Evolutionary conservation across 2,797 vertebrate species (phyloP).

Genomic region (Alosa sapidissima): DNA sequence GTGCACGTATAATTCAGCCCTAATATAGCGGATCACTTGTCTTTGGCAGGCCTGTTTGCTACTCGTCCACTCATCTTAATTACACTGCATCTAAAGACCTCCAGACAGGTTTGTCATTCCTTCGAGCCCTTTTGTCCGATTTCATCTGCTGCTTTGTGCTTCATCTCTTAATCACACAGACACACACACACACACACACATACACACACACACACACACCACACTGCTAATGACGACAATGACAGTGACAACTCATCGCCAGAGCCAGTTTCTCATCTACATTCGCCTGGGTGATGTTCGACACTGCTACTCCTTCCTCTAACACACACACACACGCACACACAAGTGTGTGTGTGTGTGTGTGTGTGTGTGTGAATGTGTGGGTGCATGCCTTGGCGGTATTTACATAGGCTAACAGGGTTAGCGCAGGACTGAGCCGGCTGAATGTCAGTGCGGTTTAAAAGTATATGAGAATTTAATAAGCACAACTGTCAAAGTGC

Average conservation of each 20-base stretch:
- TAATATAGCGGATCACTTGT: background rate
- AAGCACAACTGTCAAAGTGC: slow-evolving; percentile 70
- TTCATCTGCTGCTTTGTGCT: background rate
- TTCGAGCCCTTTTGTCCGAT: background rate
- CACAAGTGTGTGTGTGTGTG: slow-evolving; percentile 1
- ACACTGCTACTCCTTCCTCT: background rate
- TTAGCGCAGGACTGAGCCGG: slow-evolving; percentile 69
- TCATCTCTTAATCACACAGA: background rate
- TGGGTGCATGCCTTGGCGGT: slow-evolving; percentile 51
- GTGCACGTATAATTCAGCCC: background rate
- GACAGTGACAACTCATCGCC: background rate
- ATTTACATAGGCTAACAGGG: slow-evolving; percentile 74
- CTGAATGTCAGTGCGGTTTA: slow-evolving; percentile 72
- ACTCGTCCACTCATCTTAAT: background rate
- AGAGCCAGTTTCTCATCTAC: background rate
- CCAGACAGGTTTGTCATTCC: background rate
- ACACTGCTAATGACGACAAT: background rate
- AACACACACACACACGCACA: background rate
- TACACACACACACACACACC: background rate
- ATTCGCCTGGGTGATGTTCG: background rate
- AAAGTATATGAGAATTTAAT: slow-evolving; percentile 71
- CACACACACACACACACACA: background rate
- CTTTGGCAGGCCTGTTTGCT: background rate
- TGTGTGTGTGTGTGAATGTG: background rate
- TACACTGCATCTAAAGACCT: background rate